Conservation (phyloP, 2,888 invertebrate species). For the Abrostola triplasia region DNA sequence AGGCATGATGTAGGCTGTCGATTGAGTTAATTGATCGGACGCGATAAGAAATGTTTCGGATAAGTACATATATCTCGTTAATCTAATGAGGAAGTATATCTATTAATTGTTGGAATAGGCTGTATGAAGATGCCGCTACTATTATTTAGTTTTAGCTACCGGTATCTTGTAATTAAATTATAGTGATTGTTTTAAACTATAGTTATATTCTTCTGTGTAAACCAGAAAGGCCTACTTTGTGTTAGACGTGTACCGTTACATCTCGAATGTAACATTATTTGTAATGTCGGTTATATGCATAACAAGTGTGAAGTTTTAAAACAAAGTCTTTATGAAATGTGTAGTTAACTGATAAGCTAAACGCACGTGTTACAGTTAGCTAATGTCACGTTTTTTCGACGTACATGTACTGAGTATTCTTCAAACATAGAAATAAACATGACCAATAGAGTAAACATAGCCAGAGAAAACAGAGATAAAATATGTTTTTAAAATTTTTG, state of each 20-base stretch:
- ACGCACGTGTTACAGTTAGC: slow-evolving; percentile 50
- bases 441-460: background rate
- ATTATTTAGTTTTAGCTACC: slow-evolving; percentile 17
- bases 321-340: slow-evolving; percentile 46
- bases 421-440: background rate
- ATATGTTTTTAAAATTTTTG: no score
- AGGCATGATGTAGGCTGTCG: slow-evolving; percentile 73
- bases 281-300: slow-evolving; percentile 21
- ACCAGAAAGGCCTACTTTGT: background rate
- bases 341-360: slow-evolving; percentile 44
- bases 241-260: background rate
- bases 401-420: slow-evolving; percentile 17
- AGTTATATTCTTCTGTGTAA: no score
- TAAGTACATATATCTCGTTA: slow-evolving; percentile 39
- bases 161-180: no score
- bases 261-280: background rate
- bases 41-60: slow-evolving; percentile 69
- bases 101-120: slow-evolving; percentile 36
- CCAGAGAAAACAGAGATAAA: no score
- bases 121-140: slow-evolving; percentile 21
- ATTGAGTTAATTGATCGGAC: slow-evolving; percentile 79
- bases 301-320: slow-evolving; percentile 37
- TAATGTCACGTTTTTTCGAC: slow-evolving; percentile 44
- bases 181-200: no score
- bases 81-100: slow-evolving; percentile 34